Conservation (phyloP, 2,113 vertebrate genomes). For the Neofelis nebulosa region DNA sequence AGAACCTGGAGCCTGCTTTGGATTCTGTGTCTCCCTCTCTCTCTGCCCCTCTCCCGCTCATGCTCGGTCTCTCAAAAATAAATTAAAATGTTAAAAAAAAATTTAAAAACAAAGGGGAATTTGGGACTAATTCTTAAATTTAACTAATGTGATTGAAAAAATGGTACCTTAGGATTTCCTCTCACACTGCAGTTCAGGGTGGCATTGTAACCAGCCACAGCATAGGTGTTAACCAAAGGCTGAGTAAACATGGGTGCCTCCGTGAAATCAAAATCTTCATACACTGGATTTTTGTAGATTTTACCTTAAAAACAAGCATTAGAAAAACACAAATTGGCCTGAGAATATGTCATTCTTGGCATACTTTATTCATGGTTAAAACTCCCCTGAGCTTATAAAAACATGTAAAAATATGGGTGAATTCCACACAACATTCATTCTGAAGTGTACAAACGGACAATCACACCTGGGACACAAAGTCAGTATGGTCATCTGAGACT, state of each 20-base stretch:
- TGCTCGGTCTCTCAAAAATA: no score
- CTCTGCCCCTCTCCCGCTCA: no score
- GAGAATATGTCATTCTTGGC: neutral
- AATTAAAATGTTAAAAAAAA: no score
- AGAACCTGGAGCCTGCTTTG: no score
- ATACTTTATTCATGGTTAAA: neutral
- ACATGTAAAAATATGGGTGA: neutral
- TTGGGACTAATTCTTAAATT: neutral
- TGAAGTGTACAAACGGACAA: neutral
- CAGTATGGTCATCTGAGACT: neutral
- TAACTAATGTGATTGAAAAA: neutral
- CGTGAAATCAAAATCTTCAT: slow-evolving; percentile 92
- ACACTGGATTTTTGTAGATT: slow-evolving; percentile 93
- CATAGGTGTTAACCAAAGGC: slow-evolving; percentile 93
- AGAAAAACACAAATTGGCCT: neutral
- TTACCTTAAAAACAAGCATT: slow-evolving; percentile 84
- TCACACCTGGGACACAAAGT: neutral
- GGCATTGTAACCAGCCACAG: slow-evolving; percentile 95
- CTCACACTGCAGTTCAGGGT: slow-evolving; percentile 97
- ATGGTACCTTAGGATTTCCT: slow-evolving; percentile 95
- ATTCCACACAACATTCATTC: neutral
- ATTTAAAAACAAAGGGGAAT: neutral
- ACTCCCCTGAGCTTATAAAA: neutral
- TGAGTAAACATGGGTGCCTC: slow-evolving; percentile 95
- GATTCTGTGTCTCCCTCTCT: no score